A percentile compares a stretch with the other conserved stretches of the same genome.
Evolutionary conservation across 1,140 invertebrate genomes (phyloP).

Genomic region (Hermetia illucens): DNA sequence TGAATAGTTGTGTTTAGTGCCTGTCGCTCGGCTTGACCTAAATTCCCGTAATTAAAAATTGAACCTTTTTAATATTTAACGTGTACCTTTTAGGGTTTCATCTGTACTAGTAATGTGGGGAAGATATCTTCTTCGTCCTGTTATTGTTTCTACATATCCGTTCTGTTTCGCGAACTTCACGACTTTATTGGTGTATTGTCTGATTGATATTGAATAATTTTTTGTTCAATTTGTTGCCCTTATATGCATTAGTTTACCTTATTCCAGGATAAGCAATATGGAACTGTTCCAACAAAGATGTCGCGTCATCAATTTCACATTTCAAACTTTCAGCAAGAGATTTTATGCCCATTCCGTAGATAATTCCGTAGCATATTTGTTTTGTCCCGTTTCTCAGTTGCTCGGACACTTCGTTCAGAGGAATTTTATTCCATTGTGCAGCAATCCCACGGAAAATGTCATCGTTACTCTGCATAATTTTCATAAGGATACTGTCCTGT

Average conservation of each 20-base stretch:
- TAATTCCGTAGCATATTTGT: constrained; percentile 91
- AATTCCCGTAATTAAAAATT: constrained; percentile 3
- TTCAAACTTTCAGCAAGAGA: constrained; percentile 68
- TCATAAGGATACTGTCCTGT: constrained; percentile 53
- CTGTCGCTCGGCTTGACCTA: constrained; percentile 84
- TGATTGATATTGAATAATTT: constrained; percentile 17
- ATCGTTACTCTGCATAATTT: constrained; percentile 52
- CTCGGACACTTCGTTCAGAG: constrained; percentile 44
- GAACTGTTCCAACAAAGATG: constrained; percentile 67
- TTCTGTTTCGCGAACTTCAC: constrained; percentile 51
- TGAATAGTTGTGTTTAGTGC: constrained; percentile 91
- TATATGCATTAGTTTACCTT: constrained; percentile 10
- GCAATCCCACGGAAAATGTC: constrained; percentile 86
- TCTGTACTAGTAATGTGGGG: constrained; percentile 56
- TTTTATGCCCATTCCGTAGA: constrained; percentile 92
- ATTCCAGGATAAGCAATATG: constrained; percentile 66
- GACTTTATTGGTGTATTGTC: constrained; percentile 48
- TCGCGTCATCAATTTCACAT: constrained; percentile 68
- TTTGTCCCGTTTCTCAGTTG: constrained; percentile 75
- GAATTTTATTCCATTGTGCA: constrained; percentile 60
- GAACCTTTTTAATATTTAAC: constrained; percentile 12
- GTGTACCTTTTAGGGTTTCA: constrained; percentile 41
- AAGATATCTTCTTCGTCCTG: constrained; percentile 62
- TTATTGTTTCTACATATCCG: constrained; percentile 75
- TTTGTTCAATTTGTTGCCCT: background rate